phyloP scores from a whole-genome alignment of 2,113 vertebrate species.

The Petaurus breviceps region DNA sequence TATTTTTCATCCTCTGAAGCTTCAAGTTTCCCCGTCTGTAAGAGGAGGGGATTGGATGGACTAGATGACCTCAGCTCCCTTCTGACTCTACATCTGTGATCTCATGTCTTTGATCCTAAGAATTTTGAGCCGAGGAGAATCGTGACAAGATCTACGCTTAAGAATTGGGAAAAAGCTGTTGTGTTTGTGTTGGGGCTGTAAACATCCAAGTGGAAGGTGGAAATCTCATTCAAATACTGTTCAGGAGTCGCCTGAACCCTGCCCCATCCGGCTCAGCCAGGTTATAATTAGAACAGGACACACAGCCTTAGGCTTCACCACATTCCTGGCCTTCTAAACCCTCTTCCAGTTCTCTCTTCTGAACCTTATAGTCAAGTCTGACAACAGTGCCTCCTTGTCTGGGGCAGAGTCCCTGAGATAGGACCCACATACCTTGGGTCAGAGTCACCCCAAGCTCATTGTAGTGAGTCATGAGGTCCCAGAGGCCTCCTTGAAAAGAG shows the following conservation, averaged over 20 bases:
- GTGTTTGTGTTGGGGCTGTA: neutral
- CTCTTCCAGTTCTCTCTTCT: neutral
- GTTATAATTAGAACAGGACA: neutral
- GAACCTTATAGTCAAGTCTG: neutral
- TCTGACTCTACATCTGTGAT: neutral
- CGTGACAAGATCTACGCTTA: neutral
- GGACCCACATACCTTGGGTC: neutral
- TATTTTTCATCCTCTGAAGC: neutral
- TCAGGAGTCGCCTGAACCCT: neutral
- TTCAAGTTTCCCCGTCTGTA: neutral
- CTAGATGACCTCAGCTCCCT: neutral
- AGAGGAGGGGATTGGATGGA: neutral
- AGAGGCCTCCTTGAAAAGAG: constrained; percentile 68
- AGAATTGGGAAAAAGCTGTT: neutral
- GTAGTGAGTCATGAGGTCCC: constrained; percentile 54
- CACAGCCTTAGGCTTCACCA: neutral
- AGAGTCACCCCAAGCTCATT: neutral
- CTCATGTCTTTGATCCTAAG: neutral
- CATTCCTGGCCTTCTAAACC: constrained; percentile 7
- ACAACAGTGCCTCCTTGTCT: neutral
- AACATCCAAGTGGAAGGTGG: neutral
- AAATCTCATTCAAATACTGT: neutral
- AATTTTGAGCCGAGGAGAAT: neutral
- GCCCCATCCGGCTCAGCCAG: neutral
- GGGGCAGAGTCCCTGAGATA: neutral